Evolutionary conservation across 2,113 vertebrate genomes (phyloP).

Genomic region (Xenopus tropicalis): UCB_Xtro_10.0 CM004445.2:124503501-124504000

Average conservation of each 20-base stretch:
- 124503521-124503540: too few species aligned
- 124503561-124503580: too few species aligned
- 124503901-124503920: neutral
- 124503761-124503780: constrained; percentile 30
- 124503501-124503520: too few species aligned
- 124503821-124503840: constrained; percentile 31
- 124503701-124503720: constrained; percentile 2
- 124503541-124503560: too few species aligned
- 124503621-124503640: too few species aligned
- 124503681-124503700: too few species aligned
- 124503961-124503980: constrained; percentile 50
- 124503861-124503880: constrained; percentile 1
- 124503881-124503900: neutral
- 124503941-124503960: constrained; percentile 51
- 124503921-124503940: constrained; percentile 42
- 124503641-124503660: too few species aligned
- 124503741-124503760: constrained; percentile 37
- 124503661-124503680: too few species aligned
- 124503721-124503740: constrained; percentile 7
- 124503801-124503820: constrained; percentile 40
- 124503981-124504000: constrained; percentile 51
- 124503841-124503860: constrained; percentile 30
- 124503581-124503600: too few species aligned
- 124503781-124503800: constrained; percentile 44
- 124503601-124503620: too few species aligned